Conservation (phyloP, 2,888 invertebrate species). For the Dicycla oo region DNA sequence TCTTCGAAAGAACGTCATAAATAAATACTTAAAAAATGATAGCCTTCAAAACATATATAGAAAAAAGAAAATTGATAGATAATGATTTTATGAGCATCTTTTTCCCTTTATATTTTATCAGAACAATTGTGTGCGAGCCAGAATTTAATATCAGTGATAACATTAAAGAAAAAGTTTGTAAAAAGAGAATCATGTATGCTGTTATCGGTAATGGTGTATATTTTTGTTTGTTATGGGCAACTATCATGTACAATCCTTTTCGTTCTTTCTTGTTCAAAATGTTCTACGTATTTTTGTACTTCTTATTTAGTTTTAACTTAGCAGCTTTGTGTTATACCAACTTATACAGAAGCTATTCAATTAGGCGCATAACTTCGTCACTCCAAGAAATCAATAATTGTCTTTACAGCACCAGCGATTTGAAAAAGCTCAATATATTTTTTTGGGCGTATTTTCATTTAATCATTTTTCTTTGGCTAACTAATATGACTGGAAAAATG, state of each 20-base stretch:
- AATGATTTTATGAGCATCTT: slow-evolving; percentile 18
- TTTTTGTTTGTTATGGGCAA: slow-evolving; percentile 6
- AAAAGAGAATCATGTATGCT: slow-evolving; percentile 11
- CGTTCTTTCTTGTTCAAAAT: slow-evolving; percentile 11
- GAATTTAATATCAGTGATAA: neutral
- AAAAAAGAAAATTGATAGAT: slow-evolving; percentile 2
- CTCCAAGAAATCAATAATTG: slow-evolving; percentile 17
- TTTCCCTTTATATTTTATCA: slow-evolving; percentile 19
- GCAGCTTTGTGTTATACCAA: slow-evolving; percentile 8
- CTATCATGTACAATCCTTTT: slow-evolving; percentile 20
- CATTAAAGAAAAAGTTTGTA: neutral
- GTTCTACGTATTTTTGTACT: slow-evolving; percentile 17
- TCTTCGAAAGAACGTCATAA: neutral
- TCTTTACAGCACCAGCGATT: slow-evolving; percentile 14
- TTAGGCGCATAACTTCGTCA: neutral
- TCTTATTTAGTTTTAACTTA: neutral
- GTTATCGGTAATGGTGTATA: slow-evolving; percentile 19
- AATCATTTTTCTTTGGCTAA: neutral
- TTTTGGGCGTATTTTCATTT: neutral
- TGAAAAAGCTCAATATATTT: slow-evolving; percentile 5
- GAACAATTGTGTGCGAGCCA: neutral
- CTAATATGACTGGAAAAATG: slow-evolving; percentile 21
- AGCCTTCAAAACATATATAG: too few species aligned
- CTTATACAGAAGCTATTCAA: neutral
- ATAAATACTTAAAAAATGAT: neutral